Conservation (phyloP, 2,113 vertebrate genomes). For the Colaptes auratus region DNA sequence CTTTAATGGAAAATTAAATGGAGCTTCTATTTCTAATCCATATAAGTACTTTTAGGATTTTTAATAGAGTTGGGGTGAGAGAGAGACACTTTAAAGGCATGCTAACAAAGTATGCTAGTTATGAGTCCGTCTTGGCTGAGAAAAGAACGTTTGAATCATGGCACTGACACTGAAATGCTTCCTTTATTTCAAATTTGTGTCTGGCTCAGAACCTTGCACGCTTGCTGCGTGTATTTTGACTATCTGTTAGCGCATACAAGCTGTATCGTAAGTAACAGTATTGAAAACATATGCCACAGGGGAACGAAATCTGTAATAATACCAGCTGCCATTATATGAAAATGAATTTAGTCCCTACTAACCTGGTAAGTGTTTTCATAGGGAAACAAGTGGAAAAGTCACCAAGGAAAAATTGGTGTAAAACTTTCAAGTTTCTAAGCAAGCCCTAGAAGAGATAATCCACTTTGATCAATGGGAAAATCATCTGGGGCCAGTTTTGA, state of each 20-base stretch:
- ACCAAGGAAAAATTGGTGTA: background rate
- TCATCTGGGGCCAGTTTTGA: background rate
- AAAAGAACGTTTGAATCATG: conserved; percentile 35
- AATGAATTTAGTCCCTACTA: conserved; percentile 39
- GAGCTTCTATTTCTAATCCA: background rate
- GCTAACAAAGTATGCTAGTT: conserved; percentile 13
- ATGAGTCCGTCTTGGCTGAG: conserved; percentile 11
- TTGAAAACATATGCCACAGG: conserved; percentile 50
- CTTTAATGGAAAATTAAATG: background rate
- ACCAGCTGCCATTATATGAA: conserved; percentile 51
- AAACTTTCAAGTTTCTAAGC: background rate
- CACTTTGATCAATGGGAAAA: background rate
- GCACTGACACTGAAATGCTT: conserved; percentile 30
- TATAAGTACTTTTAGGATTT: background rate
- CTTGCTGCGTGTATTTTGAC: conserved; percentile 36
- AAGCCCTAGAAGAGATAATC: background rate
- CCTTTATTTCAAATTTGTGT: conserved; percentile 23
- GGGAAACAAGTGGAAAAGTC: background rate
- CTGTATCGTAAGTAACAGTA: conserved; percentile 54
- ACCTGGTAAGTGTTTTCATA: background rate
- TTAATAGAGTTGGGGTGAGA: background rate
- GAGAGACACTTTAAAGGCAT: background rate
- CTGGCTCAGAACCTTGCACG: conserved; percentile 28
- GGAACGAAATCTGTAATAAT: conserved; percentile 46
- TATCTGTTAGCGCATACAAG: conserved; percentile 25